Evolutionary conservation across 2,888 invertebrate species (phyloP), one percentile per base, ranked within the genome.

Genomic region (Sclerodermus sp.): DNA sequence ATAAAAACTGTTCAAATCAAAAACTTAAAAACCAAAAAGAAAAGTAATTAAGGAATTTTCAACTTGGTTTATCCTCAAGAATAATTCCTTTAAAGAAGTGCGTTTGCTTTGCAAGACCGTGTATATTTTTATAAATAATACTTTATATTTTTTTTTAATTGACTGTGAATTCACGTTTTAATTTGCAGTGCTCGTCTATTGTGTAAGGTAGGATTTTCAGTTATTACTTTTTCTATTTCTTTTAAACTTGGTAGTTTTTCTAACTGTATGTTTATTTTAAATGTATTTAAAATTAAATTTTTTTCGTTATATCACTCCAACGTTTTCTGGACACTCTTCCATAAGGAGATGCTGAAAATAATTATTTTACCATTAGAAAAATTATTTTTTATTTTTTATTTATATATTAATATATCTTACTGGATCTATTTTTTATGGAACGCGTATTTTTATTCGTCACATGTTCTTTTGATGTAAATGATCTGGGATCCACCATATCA

Each of bases 341-440:
- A 34, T 23, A 41, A 15, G 50, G 50, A 14, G 50, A 50, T 5
- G 40, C 50, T 50, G 37, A 15, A 41, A 50, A 29, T n/a, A n/a
- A 31, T 18, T 5, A 41, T 15, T 14, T 9, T 37, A 42, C 17
- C 14, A 14, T 39, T 39, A 39, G 14, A 17, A 5, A 18, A n/a
- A 15, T 5, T 39, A 39, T n/a, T 34, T 34, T 3, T 34, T n/a
- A 12, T 34, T 8, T 12, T 8, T 34, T 30, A 5, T 30, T 9
- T 13, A 42, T 8, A 9, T 29, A 23, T 42, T 42, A 30, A 23
- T 29, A 29, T 9, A 8, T 3, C 15, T 42, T 29, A 42, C 42
- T 42, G 4, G 23, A 42, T 39, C 39, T 39, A 23, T 23, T 42
- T 13, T 29, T 42, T n/a, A 23, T 42, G 8, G 17, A 13, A n/a